Percentiles rank a stretch among this genome's conserved stretches.
Evolutionary conservation across 2,797 vertebrate species (phyloP).

Genomic region (Moxostoma hubbsi): DNA sequence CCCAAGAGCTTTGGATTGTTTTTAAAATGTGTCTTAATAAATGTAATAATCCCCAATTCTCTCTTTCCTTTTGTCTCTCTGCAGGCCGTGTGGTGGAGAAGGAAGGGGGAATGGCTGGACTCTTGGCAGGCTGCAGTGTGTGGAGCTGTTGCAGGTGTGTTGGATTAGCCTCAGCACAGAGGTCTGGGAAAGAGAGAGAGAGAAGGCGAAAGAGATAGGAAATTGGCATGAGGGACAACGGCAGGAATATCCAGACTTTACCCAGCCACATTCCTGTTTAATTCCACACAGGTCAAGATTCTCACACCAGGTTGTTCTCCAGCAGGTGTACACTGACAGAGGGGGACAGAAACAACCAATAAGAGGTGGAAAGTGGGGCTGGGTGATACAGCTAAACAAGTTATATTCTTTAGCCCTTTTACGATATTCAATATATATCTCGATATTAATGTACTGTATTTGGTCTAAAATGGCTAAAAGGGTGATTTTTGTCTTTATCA

Average conservation of each 20-base stretch:
- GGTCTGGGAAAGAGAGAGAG: conserved; percentile 52
- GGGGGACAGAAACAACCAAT: conserved; percentile 13
- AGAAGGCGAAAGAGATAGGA: background rate
- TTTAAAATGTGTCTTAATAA: conserved; percentile 80
- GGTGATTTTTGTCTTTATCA: too few species aligned
- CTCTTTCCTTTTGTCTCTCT: conserved; percentile 65
- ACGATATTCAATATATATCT: too few species aligned
- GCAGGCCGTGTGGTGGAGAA: conserved; percentile 91
- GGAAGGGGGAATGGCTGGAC: conserved; percentile 89
- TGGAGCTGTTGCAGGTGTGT: conserved; percentile 99
- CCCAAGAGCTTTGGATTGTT: conserved; percentile 77
- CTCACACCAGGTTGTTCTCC: conserved; percentile 58
- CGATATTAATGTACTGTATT: too few species aligned
- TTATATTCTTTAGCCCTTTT: too few species aligned
- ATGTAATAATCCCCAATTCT: conserved; percentile 72
- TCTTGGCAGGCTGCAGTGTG: conserved; percentile 98
- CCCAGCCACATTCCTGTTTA: conserved; percentile 78
- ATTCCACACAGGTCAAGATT: conserved; percentile 71
- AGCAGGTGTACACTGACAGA: conserved; percentile 40
- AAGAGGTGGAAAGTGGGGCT: background rate
- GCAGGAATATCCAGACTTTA: conserved; percentile 69
- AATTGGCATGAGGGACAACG: conserved; percentile 14
- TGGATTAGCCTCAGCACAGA: conserved; percentile 91
- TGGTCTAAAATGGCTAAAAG: too few species aligned
- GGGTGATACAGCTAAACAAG: too few species aligned